Conservation (phyloP, 2,797 vertebrate genomes). For the Urosaurus nigricauda region DNA sequence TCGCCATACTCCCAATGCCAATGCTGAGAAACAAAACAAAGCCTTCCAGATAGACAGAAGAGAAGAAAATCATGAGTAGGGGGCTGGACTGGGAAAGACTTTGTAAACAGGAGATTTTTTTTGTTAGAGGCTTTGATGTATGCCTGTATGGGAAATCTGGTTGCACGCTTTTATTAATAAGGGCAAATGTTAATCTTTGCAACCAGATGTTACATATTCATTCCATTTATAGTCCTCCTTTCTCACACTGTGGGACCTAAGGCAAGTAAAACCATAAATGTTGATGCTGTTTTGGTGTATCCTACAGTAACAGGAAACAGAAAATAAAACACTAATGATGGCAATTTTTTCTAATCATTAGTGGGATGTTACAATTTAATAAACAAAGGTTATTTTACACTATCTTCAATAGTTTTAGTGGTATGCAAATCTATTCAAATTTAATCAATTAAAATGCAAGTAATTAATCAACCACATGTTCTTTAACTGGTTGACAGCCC, state of each 20-base stretch:
- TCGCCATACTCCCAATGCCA: too few species aligned
- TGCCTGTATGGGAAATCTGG: neutral
- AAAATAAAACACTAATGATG: neutral
- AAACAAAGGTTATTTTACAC: neutral
- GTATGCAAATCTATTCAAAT: neutral
- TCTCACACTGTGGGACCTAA: too few species aligned
- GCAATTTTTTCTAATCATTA: neutral
- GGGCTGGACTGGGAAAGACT: too few species aligned
- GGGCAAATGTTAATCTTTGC: neutral
- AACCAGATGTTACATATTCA: too few species aligned
- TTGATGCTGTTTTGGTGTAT: too few species aligned
- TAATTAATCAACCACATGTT: conserved; percentile 5
- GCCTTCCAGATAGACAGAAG: too few species aligned
- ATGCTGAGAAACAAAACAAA: too few species aligned
- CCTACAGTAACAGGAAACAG: neutral
- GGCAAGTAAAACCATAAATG: too few species aligned
- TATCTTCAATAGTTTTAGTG: neutral
- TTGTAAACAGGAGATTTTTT: too few species aligned
- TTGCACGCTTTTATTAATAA: neutral
- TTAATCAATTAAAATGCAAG: neutral
- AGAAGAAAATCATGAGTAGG: too few species aligned
- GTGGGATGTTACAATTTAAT: neutral
- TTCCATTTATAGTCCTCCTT: too few species aligned
- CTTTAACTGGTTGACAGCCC: neutral
- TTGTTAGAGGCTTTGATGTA: too few species aligned